These are phyloP conservation scores for Hystrix brachyura DNA, from an alignment of 2,113 vertebrate species.

Conservation along the genomic window DNA sequence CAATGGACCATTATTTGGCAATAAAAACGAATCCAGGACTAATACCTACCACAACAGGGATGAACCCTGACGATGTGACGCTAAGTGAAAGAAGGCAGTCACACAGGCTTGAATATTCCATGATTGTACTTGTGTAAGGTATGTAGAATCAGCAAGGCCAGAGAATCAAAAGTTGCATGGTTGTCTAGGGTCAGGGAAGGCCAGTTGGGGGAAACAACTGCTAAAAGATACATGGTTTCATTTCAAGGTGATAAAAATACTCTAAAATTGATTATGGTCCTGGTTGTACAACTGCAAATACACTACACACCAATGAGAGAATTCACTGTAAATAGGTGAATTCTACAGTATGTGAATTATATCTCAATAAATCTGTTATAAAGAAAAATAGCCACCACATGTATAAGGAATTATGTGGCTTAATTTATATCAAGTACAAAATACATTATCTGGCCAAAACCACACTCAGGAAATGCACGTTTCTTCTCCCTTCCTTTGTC, in stretches of 20 bases:
- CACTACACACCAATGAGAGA: neutral
- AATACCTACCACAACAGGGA: too few relatives aligned
- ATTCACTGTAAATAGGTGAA: neutral
- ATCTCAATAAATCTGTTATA: neutral
- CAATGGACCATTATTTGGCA: neutral
- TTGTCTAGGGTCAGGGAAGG: neutral
- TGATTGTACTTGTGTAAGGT: neutral
- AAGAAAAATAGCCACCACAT: neutral
- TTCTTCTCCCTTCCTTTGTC: neutral
- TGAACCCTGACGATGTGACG: neutral
- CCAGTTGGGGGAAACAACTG: neutral
- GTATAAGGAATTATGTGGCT: neutral
- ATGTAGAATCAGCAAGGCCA: neutral
- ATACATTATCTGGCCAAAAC: neutral
- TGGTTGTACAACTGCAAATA: neutral
- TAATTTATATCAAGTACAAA: neutral
- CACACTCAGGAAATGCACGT: neutral
- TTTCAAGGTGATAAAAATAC: neutral
- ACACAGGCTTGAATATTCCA: neutral
- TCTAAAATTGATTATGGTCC: neutral
- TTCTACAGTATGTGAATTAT: neutral
- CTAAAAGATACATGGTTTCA: neutral
- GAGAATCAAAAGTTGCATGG: neutral
- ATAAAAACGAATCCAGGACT: neutral
- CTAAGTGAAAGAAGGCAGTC: neutral